Evolutionary conservation across 2,113 vertebrate genomes (phyloP), one percentile per base, ranked within the genome.

Genomic region (Cryptomyrus ogoouensis): DNA sequence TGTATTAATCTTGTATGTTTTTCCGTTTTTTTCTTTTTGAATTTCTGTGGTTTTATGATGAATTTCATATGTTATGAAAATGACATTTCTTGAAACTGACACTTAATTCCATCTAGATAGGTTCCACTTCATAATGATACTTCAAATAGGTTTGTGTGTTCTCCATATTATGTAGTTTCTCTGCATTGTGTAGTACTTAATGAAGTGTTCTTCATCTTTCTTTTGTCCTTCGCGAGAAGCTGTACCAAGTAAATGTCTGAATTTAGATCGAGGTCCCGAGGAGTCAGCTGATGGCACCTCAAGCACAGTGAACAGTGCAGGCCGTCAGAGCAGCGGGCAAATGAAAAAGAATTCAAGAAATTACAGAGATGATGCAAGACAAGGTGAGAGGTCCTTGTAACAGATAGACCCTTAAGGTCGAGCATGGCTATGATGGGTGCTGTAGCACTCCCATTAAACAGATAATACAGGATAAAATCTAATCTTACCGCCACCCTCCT

Each of bases 311-410:
- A 92, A 91, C 89, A 91, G 89, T 27, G 46, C 90, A 84, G 91
- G 91, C 90, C 87, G 66, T 19, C 19, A 92, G 91, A 91, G 87
- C 70, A 35, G 0, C 88, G 70, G 90, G 84, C 89, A 91, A 87
- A 91, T 89, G 39, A 91, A 91, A 89, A 31, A 91, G 91, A 90
- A 92, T 83, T 89, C 83, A 89, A 85, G 89, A 87, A 90, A 92
- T 83, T 89, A 74, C 88, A 87, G 89, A 87, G 87, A 94, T 95
- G 96, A 95, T 96, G 70, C 93, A 93, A 80, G 39, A 90, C 89
- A 90, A 90, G 88, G 80, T 53, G 52, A 83, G 90, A 88, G 27
- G 46, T 42, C 74, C 35, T 42, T 80, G 74, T 80, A 80, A 42
- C 74, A 5, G 13, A 80, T 80, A 80, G 74, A 39, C 15, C 35